These are phyloP conservation scores for Notarius lentiginosus DNA, from an alignment of 2,113 vertebrate species.

Conservation along the genomic window DNA sequence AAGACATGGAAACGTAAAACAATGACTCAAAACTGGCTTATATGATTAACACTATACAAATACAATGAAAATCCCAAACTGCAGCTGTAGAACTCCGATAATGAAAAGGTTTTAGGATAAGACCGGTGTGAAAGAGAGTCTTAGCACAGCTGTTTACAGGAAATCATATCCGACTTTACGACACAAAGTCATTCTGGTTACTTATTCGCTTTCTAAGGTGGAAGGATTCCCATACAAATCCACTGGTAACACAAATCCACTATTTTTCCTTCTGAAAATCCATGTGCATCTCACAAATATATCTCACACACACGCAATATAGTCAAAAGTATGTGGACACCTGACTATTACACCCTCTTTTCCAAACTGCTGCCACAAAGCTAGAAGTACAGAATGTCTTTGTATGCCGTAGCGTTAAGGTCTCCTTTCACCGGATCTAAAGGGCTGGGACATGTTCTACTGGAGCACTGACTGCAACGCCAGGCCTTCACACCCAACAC, in stretches of 20 bases:
- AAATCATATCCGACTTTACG: neutral
- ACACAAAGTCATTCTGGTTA: neutral
- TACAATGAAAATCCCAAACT: too few relatives aligned
- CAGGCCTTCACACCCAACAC: neutral
- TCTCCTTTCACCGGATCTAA: neutral
- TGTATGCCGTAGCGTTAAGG: neutral
- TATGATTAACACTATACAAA: too few relatives aligned
- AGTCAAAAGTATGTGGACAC: neutral
- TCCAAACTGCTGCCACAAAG: neutral
- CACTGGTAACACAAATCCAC: neutral
- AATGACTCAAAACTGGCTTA: neutral
- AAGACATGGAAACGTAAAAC: neutral
- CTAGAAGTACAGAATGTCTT: neutral
- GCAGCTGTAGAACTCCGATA: neutral
- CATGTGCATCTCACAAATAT: neutral
- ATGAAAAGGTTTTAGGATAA: neutral
- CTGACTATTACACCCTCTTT: neutral
- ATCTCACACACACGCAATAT: neutral
- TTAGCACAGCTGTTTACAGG: neutral
- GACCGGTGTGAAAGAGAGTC: neutral
- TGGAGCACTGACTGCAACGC: neutral
- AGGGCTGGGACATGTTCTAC: neutral
- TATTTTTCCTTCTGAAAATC: neutral
- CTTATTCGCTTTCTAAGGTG: neutral
- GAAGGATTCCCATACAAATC: neutral